Base-by-base conservation (phyloP, 2,888 invertebrate species). In the Pyralis farinalis region DNA sequence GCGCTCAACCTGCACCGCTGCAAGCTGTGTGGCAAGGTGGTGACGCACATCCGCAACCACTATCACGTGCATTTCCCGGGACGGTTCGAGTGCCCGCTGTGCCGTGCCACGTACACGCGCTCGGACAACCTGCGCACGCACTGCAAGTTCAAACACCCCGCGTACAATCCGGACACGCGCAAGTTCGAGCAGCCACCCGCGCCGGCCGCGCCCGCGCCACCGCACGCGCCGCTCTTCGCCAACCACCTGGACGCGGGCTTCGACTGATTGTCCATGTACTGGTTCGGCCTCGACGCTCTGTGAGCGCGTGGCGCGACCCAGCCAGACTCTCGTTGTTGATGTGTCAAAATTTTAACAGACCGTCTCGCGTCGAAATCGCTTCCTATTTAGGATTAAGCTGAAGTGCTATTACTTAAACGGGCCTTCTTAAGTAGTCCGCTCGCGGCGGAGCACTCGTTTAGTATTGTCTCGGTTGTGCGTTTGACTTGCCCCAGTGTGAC, bases 21-120 rank as follows among this genome's bases (percentile, higher is more conserved):
- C 93, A 96, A 96, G 93, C 93, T 96, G 91, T 96, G 96, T 91
- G 96, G 96, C 90, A 96, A 96, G 93, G 95, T 96, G 92, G 96
- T 96, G 91, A 96, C 96, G 89, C 96, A 96, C 93, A 96, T 96
- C 91, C 94, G 96, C 84, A 96, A 96, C 92, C 96, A 96, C 92
- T 96, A 96, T 91, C 96, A 96, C 91, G 96, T 96, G 90, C 96
- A 96, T 92, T 96, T 96, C 92, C 96, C 96, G 79, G 96, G 96
- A 74, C 93, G 95, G 81, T 96, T 96, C 92, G 95, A 96, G 92
- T 96, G 96, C 87, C 96, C 96, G 79, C 92, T 96, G 82, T 96
- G 96, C 91, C 94, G 94, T 85, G 95, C 96, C 82, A 96, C 95
- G 68, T 96, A 96, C 91, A 96, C 96, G 78, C 94, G 96, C 90